Base-by-base conservation (phyloP, 2,113 vertebrate genomes). In the Ranitomeya variabilis region DNA sequence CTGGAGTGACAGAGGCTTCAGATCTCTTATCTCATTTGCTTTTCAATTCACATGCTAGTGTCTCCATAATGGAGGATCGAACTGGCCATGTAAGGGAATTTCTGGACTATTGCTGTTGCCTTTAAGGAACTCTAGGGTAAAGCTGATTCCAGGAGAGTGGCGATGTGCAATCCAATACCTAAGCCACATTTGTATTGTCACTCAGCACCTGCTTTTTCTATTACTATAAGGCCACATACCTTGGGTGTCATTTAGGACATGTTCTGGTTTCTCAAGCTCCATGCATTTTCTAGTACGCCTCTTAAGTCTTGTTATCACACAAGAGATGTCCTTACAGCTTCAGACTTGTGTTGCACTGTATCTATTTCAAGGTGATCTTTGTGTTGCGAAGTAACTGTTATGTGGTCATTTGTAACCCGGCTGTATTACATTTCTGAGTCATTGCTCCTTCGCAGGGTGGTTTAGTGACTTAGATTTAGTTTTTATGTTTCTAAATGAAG, bases 321-420 rank as follows among this genome's bases (percentile, higher is more conserved):
- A 52, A 62, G 80, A 83, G 87, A 88, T 88, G 87, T 88, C 87
- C 76, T 88, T 88, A 82, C 87, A 83, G 69, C 87, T 62, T 83
- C 55, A 74, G 87, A 88, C 71, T 88, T 88, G 67, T 88, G 80
- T 88, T 88, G 55, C 87, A 88, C 69, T 26, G 86, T 88, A 88
- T 88, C 80, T n/a, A 9, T 88, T 88, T 83, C 87, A 74, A 88
- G 80, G 87, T 76, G 80, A 88, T 88, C 86, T 82, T 51, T 88
- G 79, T 59, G 52, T 67, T 62, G 52, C 67, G 21, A 74, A 86
- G 71, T 62, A 73, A 79, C 45, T 52, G 84, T 79, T 60, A n/a
- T 77, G 55, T 86, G 19, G 14, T 16, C 85, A 80, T n/a, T 64
- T 62, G 37, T 78, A 64, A 78, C 60, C 51, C 13, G n/a, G 64